These are phyloP conservation scores for Sardinella longiceps DNA, from an alignment of 2,797 vertebrate species.

Conservation along the genomic window DNA sequence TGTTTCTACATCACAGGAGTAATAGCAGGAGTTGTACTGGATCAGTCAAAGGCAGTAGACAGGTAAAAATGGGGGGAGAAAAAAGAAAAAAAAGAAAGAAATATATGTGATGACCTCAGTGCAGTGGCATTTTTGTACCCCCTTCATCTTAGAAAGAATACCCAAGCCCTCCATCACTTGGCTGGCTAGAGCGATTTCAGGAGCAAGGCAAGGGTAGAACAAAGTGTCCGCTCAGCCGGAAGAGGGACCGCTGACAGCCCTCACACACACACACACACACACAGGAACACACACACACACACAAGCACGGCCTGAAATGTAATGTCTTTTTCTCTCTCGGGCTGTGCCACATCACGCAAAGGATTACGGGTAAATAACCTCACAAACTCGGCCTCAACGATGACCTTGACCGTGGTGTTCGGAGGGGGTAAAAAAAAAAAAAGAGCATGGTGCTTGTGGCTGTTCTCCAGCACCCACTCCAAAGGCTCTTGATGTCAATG, in stretches of 20 bases:
- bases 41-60: not conserved
- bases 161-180: not conserved
- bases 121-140: not conserved
- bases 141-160: not conserved
- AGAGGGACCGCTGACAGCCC: not conserved
- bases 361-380: constrained; percentile 63
- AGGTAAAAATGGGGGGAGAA: not conserved
- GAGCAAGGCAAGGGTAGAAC: not conserved
- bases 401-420: constrained; percentile 73
- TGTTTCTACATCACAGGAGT: not conserved
- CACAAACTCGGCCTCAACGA: constrained; percentile 63
- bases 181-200: not conserved
- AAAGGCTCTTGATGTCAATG: constrained; percentile 53
- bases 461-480: not conserved
- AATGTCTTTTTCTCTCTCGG: constrained; percentile 7
- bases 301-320: not conserved
- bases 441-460: constrained; percentile 59
- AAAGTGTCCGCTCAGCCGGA: not conserved
- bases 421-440: constrained; percentile 11
- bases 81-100: not conserved
- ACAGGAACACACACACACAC: not conserved
- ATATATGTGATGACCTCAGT: not conserved
- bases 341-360: constrained; percentile 33
- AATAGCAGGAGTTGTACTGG: not conserved
- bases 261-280: not conserved